Percentiles rank a stretch among this genome's conserved stretches.
Conservation (phyloP, 2,888 invertebrate genomes). For the Archips crataeganus region DNA sequence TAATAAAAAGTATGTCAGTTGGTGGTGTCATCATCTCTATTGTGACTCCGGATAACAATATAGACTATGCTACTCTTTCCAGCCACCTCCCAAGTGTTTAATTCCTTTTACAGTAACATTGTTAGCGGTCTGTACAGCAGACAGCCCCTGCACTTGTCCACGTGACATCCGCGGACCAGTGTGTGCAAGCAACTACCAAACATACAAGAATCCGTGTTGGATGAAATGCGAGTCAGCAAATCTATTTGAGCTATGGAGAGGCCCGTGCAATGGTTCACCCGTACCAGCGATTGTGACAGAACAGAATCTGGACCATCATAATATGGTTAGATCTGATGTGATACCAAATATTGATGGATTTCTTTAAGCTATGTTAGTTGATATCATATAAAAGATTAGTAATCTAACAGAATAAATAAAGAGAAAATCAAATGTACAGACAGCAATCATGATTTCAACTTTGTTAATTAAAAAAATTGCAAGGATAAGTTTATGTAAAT, state of each 20-base stretch:
- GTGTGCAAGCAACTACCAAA: not conserved
- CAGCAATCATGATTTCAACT: no score
- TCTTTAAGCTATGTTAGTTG: not conserved
- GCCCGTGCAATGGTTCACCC: not conserved
- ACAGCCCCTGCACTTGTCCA: not conserved
- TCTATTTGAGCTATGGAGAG: not conserved
- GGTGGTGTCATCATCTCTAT: no score
- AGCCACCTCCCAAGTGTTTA: not conserved
- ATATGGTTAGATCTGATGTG: not conserved
- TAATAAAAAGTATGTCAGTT: no score
- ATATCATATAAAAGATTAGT: no score
- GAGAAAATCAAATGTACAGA: no score
- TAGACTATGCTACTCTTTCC: no score
- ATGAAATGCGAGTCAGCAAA: not conserved
- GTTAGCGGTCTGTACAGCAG: not conserved
- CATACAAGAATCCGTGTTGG: not conserved
- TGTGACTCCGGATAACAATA: no score
- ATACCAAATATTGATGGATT: not conserved
- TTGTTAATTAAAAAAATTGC: no score
- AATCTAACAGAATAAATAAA: no score
- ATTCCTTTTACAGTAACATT: not conserved
- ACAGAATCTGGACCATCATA: not conserved
- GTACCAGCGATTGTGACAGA: not conserved
- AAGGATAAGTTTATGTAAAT: no score
- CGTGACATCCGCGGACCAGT: not conserved